Base-by-base conservation (phyloP, 2,888 invertebrate species). In the Drosophila eohydei region DNA sequence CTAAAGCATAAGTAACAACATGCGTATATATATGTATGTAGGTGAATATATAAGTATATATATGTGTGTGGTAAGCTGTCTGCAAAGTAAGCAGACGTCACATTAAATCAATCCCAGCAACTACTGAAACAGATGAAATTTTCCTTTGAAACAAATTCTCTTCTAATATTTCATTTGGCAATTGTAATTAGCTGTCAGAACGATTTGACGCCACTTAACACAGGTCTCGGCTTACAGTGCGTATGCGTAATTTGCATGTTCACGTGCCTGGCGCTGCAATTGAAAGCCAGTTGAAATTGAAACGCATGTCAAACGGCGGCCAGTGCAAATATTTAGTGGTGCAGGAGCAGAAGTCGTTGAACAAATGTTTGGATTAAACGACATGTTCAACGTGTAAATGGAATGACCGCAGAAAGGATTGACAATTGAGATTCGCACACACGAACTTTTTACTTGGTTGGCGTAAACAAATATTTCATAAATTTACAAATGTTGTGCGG, bases 401-500 rank as follows among this genome's bases (percentile, higher is more conserved):
- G 43, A 63, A 55, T 52, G 46, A 70, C 56, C 59, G 9, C 75
- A 58, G 9, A 57, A 62, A 12, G 44, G 41, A 66, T 73, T 52
- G 52, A 65, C 59, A 72, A 56, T 50, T 58, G 68, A 26, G 56
- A 66, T 8, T 51, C 32, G 12, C 34, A 30, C 30, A 36, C 50
- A 34, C 28, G 16, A 3, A 12, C 9, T 3, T 32, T 34, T 34
- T 21, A 50, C 26, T 14, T 52, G n/a, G 12, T 12, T 21, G 16
- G 14, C 51, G 21, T 11, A 51, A 0, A 51, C 51, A 51, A 21
- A 36, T 44, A 43, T 56, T 32, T 43, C 26, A 55, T 28, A 40
- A 30, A 59, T 59, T 32, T 52, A 60, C 40, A 32, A 32, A 51
- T 52, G 52, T 52, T 21, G 26, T 51, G 51, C 36, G 32, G 5